Evolutionary conservation across 2,113 vertebrate species (phyloP).

Genomic region (Phaethon lepturus): DNA sequence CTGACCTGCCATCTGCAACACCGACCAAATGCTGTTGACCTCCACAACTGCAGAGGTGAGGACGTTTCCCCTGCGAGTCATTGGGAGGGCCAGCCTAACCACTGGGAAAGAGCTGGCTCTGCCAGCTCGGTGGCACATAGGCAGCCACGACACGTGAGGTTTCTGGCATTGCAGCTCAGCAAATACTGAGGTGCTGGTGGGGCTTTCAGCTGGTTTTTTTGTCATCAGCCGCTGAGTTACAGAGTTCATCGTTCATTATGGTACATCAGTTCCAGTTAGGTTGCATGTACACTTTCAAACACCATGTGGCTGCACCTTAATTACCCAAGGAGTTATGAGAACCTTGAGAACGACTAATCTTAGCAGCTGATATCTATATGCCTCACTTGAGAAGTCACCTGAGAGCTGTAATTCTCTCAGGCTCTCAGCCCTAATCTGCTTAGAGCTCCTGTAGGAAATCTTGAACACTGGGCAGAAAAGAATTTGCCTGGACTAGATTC

Average conservation of each 20-base stretch:
- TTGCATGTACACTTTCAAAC: neutral
- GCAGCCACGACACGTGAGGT: neutral
- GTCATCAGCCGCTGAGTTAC: neutral
- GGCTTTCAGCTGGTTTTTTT: neutral
- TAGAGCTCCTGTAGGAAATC: neutral
- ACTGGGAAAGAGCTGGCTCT: neutral
- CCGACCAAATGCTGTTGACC: neutral
- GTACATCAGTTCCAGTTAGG: neutral
- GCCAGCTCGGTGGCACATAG: neutral
- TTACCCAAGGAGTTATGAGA: neutral
- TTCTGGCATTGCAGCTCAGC: neutral
- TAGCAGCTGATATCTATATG: neutral
- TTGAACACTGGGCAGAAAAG: neutral
- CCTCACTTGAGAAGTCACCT: neutral
- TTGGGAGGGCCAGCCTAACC: neutral
- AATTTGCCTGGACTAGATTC: neutral
- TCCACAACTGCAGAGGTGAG: neutral
- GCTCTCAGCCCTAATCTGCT: neutral
- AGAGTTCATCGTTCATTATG: neutral
- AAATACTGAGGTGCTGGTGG: neutral
- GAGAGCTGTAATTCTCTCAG: neutral
- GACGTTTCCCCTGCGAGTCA: neutral
- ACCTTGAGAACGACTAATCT: neutral
- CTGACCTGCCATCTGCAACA: neutral
- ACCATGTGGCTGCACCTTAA: neutral